These are phyloP conservation scores for Myotis yumanensis DNA, from an alignment of 2,113 vertebrate genomes.

Conservation along the genomic window DNA sequence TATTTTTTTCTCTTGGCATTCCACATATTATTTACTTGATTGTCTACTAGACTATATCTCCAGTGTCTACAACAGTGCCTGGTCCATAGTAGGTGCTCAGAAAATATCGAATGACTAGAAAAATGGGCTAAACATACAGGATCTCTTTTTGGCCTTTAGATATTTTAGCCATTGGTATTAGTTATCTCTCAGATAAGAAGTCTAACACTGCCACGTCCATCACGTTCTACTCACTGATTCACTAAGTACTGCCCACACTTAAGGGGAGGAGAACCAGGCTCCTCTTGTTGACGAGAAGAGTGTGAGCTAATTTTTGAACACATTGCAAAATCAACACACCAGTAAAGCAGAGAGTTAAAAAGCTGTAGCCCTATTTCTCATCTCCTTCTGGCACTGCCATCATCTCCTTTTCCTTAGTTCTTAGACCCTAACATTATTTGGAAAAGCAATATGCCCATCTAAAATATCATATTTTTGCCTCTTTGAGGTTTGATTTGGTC, in stretches of 20 bases:
- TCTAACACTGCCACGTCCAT: not conserved
- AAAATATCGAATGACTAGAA: not conserved
- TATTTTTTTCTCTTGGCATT: not conserved
- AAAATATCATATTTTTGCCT: not conserved
- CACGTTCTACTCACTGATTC: not conserved
- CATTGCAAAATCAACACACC: not conserved
- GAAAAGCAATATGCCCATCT: not conserved
- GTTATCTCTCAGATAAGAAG: not conserved
- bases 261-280: not conserved
- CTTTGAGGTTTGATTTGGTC: not conserved
- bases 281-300: not conserved
- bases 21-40: not conserved
- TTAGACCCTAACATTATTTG: not conserved
- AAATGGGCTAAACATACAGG: not conserved
- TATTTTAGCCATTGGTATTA: not conserved
- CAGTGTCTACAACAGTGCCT: not conserved
- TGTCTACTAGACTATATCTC: not conserved
- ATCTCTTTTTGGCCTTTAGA: not conserved
- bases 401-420: not conserved
- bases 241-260: not conserved
- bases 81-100: not conserved
- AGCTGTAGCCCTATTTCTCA: not conserved
- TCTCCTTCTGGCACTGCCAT: not conserved
- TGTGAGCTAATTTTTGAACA: not conserved
- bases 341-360: not conserved